These are phyloP conservation scores for Cordilura impudica DNA, from an alignment of 2,888 invertebrate species.

Conservation along the genomic window DNA sequence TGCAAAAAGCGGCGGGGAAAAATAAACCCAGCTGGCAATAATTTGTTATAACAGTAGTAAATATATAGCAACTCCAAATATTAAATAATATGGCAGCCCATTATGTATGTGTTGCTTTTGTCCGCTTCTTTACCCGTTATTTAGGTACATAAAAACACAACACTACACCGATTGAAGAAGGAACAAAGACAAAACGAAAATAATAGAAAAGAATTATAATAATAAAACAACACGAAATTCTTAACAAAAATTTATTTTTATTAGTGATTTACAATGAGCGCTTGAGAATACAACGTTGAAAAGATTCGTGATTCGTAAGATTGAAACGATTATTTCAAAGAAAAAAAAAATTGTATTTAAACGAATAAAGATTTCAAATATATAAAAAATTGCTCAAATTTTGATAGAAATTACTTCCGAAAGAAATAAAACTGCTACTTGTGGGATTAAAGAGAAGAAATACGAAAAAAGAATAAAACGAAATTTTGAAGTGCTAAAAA, in stretches of 20 bases:
- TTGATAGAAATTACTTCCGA: slow-evolving; percentile 34
- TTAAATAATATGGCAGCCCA: neutral
- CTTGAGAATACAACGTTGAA: slow-evolving; percentile 61
- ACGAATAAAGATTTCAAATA: slow-evolving; percentile 6
- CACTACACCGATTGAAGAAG: neutral
- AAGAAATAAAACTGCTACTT: slow-evolving; percentile 24
- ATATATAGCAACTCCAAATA: no score
- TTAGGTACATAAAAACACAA: slow-evolving; percentile 33
- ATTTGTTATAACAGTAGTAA: neutral
- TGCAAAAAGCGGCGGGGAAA: no score
- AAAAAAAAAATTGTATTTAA: slow-evolving; percentile 42
- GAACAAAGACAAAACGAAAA: slow-evolving; percentile 11
- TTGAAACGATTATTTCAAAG: slow-evolving; percentile 51
- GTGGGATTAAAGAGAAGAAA: slow-evolving; percentile 9
- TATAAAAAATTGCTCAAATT: slow-evolving; percentile 39
- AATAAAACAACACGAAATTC: slow-evolving; percentile 39
- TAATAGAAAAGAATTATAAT: slow-evolving; percentile 40
- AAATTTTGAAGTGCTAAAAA: slow-evolving; percentile 37
- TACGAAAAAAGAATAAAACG: slow-evolving; percentile 9
- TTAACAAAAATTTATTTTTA: slow-evolving; percentile 41
- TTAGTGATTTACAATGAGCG: slow-evolving; percentile 56
- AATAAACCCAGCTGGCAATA: no score
- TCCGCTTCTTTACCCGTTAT: neutral
- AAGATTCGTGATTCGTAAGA: slow-evolving; percentile 52
- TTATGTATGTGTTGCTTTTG: neutral